A percentile compares a stretch with the other conserved stretches of the same genome.
Evolutionary conservation across 2,113 vertebrate species (phyloP).

Genomic region (Plecturocebus donacophilus): DNA sequence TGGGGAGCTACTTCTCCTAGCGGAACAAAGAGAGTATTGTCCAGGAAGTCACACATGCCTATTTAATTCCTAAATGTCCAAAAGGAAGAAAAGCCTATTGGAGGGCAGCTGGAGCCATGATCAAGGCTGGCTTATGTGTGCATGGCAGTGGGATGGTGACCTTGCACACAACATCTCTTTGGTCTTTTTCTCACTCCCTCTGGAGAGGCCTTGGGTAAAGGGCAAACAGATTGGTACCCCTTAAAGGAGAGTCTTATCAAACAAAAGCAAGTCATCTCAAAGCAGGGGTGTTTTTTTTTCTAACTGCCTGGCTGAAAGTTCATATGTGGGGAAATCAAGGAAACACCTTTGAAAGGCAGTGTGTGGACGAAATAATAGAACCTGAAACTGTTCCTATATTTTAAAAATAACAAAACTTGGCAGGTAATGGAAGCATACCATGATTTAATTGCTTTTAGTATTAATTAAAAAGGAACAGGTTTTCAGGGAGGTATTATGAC

Average conservation of each 20-base stretch:
- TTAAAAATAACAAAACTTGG: constrained; percentile 77
- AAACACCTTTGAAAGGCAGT: constrained; percentile 46
- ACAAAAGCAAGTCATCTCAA: not conserved
- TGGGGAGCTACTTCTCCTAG: not conserved
- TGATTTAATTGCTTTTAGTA: constrained; percentile 69
- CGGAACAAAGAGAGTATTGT: not conserved
- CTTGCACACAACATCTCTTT: too few relatives aligned
- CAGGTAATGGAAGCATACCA: constrained; percentile 60
- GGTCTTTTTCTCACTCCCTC: not conserved
- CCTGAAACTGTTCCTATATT: constrained; percentile 19
- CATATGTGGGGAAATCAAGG: constrained; percentile 6
- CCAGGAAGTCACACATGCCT: not conserved
- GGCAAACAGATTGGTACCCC: not conserved
- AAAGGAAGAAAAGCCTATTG: not conserved
- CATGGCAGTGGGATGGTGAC: not conserved
- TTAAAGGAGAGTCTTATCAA: not conserved
- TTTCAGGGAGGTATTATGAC: constrained; percentile 44
- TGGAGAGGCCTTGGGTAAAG: not conserved
- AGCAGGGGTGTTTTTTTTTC: not conserved
- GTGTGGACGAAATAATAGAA: constrained; percentile 24
- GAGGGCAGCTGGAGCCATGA: not conserved
- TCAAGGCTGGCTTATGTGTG: not conserved
- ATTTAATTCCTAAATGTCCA: not conserved
- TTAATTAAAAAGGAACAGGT: constrained; percentile 72
- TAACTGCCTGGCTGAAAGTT: not conserved